A percentile compares a stretch with the other conserved stretches of the same genome.
These are phyloP conservation scores for Hypercompe scribonia DNA, from an alignment of 2,888 invertebrate genomes.

Conservation along the genomic window DNA sequence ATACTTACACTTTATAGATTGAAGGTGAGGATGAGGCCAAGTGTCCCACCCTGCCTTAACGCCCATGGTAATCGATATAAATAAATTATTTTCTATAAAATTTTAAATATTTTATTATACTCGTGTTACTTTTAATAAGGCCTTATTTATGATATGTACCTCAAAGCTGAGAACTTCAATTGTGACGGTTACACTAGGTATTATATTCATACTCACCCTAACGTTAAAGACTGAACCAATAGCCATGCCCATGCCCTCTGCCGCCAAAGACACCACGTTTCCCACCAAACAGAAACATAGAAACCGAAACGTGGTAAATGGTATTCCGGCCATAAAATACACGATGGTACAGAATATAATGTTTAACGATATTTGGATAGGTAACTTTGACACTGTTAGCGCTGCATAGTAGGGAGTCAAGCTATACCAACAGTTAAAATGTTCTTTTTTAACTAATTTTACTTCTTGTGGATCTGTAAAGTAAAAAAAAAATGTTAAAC, in stretches of 20 bases:
- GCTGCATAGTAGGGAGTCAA: constrained; percentile 89
- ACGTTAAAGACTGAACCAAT: constrained; percentile 91
- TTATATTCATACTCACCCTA: constrained; percentile 80
- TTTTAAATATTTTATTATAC: too few species aligned
- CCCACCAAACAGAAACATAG: constrained; percentile 89
- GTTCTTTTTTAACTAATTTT: constrained; percentile 89
- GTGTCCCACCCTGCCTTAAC: too few species aligned
- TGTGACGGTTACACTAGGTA: background rate
- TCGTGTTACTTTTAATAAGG: too few species aligned
- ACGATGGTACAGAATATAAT: constrained; percentile 87
- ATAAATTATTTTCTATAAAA: too few species aligned
- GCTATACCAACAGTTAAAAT: constrained; percentile 90
- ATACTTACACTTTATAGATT: too few species aligned
- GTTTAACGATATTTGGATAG: constrained; percentile 87
- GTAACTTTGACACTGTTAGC: constrained; percentile 87
- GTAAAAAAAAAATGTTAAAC: background rate
- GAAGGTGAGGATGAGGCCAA: too few species aligned
- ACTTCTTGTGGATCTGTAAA: constrained; percentile 89
- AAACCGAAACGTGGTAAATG: constrained; percentile 88
- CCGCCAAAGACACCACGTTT: constrained; percentile 90
- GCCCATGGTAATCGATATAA: too few species aligned
- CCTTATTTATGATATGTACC: too few species aligned
- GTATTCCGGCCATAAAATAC: constrained; percentile 90
- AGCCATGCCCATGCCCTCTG: constrained; percentile 92
- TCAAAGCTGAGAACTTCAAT: background rate